Evolutionary conservation across 2,113 vertebrate species (phyloP).

Genomic region (Platichthys flesus): DNA sequence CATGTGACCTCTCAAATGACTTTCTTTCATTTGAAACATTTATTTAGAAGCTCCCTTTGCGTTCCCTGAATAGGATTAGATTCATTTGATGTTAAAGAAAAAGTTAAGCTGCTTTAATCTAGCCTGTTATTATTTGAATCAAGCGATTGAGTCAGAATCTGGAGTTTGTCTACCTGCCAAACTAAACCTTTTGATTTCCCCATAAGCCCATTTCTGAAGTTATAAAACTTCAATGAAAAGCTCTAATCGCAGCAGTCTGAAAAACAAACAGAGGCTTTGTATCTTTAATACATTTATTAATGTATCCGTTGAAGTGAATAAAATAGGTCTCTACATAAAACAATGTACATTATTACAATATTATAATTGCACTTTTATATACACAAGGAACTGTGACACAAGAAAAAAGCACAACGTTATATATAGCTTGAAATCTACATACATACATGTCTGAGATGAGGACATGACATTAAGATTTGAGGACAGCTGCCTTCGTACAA

Average conservation of each 20-base stretch:
- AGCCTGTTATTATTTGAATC: background rate
- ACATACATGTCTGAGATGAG: conserved; percentile 37
- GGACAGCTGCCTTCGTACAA: conserved; percentile 72
- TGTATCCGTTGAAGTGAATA: conserved; percentile 65
- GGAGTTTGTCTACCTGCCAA: background rate
- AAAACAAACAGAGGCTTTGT: conserved; percentile 2
- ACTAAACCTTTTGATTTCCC: background rate
- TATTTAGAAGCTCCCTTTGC: background rate
- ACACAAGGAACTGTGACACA: conserved; percentile 43
- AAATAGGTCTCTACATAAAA: conserved; percentile 69
- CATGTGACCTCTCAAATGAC: conserved; percentile 3
- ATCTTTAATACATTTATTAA: conserved; percentile 39
- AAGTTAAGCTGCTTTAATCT: background rate
- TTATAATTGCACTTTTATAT: conserved; percentile 55
- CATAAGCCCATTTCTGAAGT: background rate
- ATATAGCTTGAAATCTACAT: conserved; percentile 45
- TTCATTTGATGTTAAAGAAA: background rate
- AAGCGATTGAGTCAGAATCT: background rate
- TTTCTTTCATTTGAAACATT: background rate
- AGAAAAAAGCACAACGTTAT: conserved; percentile 31
- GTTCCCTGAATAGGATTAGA: background rate
- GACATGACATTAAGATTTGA: conserved; percentile 38
- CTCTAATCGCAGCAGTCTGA: background rate
- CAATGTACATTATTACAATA: conserved; percentile 58
- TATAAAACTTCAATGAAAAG: background rate